Evolutionary conservation across 2,888 invertebrate genomes (phyloP), one percentile per base, ranked within the genome.

Genomic region (Drosophila meridionalis): DNA sequence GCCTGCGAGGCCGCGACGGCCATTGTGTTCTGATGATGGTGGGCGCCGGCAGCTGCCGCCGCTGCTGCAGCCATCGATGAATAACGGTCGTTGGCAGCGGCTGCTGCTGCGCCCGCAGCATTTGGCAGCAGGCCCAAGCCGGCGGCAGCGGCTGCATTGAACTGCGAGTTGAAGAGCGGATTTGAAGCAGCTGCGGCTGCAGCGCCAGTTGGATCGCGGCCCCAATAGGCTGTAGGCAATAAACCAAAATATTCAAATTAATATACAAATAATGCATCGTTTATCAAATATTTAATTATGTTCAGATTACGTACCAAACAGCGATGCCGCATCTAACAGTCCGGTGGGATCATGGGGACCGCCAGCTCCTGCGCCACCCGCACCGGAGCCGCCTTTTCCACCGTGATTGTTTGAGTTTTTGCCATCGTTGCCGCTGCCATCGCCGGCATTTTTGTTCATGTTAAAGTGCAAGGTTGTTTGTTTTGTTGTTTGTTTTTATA

Each of bases 1-100:
- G 97, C 97, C 93, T 97, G 97, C 92, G 96, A 97, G 80, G 97
- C 97, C 60, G 97, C 97, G 84, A 97, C 97, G 80, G 97, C 96
- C 91, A 97, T 95, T 65, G 97, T 96, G 84, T 95, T 95, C 80
- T 95, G 95, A 94, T 94, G 92, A 93, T 95, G 92, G 94, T 95
- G 93, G 30, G 92, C 92, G n/a, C 92, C 93, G 38, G 93, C 93
- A 52, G 93, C 93, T 20, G 93, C 93, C 4, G 93, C 93, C 42
- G 94, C 94, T 58, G 91, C 91, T 45, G 92, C 91, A 36, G 93
- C 92, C 93, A 93, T 93, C 4, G 86, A 78, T 20, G 78, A 92
- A 69, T 93, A 93, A 9, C 93, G 92, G 87, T 93, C 93, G 79
- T 92, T 93, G 68, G 91, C 50, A 50, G 50, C 50, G 14, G 50